Evolutionary conservation across 2,113 vertebrate species (phyloP), one percentile per base, ranked within the genome.

Genomic region (Thalassarche chlororhynchos): DNA sequence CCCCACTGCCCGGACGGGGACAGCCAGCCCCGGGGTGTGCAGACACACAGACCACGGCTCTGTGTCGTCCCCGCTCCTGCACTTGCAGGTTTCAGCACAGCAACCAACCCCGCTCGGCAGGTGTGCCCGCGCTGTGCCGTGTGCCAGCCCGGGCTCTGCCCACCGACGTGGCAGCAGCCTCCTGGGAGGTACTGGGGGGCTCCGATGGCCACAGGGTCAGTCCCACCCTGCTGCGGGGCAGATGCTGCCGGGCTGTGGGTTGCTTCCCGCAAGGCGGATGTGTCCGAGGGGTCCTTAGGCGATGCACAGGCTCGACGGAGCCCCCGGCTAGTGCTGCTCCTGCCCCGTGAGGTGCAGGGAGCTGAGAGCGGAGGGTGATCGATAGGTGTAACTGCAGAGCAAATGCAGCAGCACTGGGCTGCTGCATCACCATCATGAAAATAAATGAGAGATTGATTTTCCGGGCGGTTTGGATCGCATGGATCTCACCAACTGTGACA

Each of bases 361-460:
- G 55, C 78, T 0, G 51, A 3, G 83, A 34, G 62, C 0, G 14
- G 76, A 5, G 0, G 1, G 60, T 1, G 11, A 94, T 96, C 49
- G 0, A 94, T 70, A 1, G 81, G 31, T 83, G 75, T 31, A 36
- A 80, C 92, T 4, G 92, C 96, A 74, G 90, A 85, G 76, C 68
- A 6, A 34, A n/a, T 1, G 61, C 81, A 36, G 96, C 91, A 31
- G 81, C 23, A 1, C 51, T 1, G 32, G 52, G 76, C 84, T 76
- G 92, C 85, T 58, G 96, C 97, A 21, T 70, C 96, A 24, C 52
- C 90, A 1, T 1, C 34, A 29, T 4, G 12, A 26, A 51, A 92
- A 90, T 88, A 91, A 93, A 95, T 32, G 93, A 96, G 92, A 26
- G 85, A 96, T 95, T 80, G 96, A 96, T 97, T 94, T 96, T 88